Base-by-base conservation (phyloP, 1,140 invertebrate genomes). In the Drosophila asahinai region DNA sequence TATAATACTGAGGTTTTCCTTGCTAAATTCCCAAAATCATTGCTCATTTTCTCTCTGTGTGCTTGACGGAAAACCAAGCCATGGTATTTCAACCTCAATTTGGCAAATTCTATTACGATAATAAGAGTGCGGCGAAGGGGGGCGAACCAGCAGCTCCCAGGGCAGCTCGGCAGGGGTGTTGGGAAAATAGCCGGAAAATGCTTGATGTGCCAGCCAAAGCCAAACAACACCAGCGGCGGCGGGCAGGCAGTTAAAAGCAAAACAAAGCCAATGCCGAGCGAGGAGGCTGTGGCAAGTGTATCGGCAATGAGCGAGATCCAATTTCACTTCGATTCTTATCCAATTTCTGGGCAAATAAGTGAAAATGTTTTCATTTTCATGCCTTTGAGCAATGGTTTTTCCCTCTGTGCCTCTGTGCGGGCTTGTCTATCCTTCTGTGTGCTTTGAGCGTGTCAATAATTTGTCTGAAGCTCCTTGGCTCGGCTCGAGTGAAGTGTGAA, bases 51-150 rank as follows among this genome's bases (percentile, higher is more conserved):
- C 47, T 36, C 36, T 67, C 22, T 14, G 9, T 14, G 49, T 67
- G 33, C 33, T 25, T 8, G 5, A 52, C 15, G 19, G 27, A 42
- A 54, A 71, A 47, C 49, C 27, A 68, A 55, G 67, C 67, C 62
- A 76, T 81, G 81, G 86, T 68, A 92, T 92, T 92, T 92, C 91
- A 92, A 92, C 91, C 91, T 92, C 91, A 92, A 92, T 92, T 92
- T 91, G 91, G 81, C 86, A 91, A 92, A 92, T 92, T 92, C 91
- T 92, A 92, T 92, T 92, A 92, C 84, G 84, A 89, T 89, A 89
- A 89, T 89, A 90, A 86, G 81, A 76, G 86, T 55, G 59, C 25
- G 43, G 61, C 57, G 17, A 52, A 47, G 55, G 40, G 54, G 52
- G 22, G 52, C 52, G 12, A 25, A 19, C 27, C 58, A 63, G 9